phyloP scores from a whole-genome alignment of 2,797 vertebrate species.

The Coreius guichenoti region DNA sequence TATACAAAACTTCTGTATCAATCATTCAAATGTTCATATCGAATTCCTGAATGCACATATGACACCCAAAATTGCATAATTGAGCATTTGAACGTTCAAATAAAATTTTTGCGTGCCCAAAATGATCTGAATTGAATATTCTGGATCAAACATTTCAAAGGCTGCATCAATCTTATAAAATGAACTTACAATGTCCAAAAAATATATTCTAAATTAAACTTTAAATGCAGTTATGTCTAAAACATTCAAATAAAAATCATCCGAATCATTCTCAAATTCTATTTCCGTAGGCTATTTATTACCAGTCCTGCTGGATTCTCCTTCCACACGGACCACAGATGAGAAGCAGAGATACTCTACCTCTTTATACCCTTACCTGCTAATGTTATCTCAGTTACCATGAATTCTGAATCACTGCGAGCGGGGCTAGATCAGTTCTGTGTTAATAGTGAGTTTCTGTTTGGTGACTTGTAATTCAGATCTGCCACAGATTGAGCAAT shows the following conservation, averaged over 20 bases:
- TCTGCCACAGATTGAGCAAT: constrained; percentile 22
- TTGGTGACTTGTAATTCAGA: constrained; percentile 21
- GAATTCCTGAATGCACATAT: background rate
- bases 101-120: background rate
- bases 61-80: background rate
- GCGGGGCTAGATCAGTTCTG: background rate
- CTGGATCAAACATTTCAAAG: background rate
- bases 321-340: background rate
- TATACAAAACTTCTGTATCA: background rate
- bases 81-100: background rate
- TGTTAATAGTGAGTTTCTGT: background rate
- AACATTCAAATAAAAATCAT: background rate
- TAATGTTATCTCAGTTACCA: background rate
- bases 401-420: background rate
- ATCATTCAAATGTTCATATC: background rate
- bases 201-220: background rate
- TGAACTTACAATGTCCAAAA: background rate
- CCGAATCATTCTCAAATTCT: background rate
- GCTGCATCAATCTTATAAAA: background rate
- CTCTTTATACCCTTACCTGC: background rate
- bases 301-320: background rate
- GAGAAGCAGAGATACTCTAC: background rate
- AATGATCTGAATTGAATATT: background rate
- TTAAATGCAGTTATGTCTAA: background rate
- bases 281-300: background rate